Base-by-base conservation (phyloP, 1,140 invertebrate genomes). In the Callitettix versicolor region DNA sequence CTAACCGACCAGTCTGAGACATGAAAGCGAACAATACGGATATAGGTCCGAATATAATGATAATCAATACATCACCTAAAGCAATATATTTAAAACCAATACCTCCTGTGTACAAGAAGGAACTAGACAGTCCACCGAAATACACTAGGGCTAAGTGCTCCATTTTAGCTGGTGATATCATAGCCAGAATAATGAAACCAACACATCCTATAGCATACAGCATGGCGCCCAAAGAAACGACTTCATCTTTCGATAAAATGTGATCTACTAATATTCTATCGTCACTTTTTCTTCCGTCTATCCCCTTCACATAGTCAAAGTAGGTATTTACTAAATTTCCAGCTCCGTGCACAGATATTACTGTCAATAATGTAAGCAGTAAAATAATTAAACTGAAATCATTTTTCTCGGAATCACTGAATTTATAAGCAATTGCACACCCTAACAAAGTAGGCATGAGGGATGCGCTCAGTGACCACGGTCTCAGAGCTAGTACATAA, bases 251-350 rank as follows among this genome's bases (percentile, higher is more conserved):
- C 6, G 78, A 81, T 44, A 96, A 75, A 61, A 95, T 81, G 61
- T 90, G 83, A 74, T 96, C 92, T 9, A 96, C 92, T 48, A 96
- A 71, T 59, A 89, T 95, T 64, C 91, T 79, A 67, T 97, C 92
- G 64, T 95, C 91, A 63, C 88, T 89, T 71, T 89, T 91, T 50
- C 88, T 79, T 66, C 85, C 88, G 66, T 95, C 93, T 40, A 96
- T 91, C 26, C 92, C 93, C 73, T 91, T 90, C 6, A 90, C 79
- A 68, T 89, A 97, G 72, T 96, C 92, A 68, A 85, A 95, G 69
- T 95, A 96, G 0, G 92, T 96, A 67, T 97, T 96, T 1, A 97
- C 92, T n/a, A 96, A 82, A 72, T 96, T 96, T 34, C 92, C 93
- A 52, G 93, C 93, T 46, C 90, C 91, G 69, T 96, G 93, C 2